Evolutionary conservation across 2,113 vertebrate species (phyloP), one percentile per base, ranked within the genome.

Genomic region (Brachypodius melanocephalos): DNA sequence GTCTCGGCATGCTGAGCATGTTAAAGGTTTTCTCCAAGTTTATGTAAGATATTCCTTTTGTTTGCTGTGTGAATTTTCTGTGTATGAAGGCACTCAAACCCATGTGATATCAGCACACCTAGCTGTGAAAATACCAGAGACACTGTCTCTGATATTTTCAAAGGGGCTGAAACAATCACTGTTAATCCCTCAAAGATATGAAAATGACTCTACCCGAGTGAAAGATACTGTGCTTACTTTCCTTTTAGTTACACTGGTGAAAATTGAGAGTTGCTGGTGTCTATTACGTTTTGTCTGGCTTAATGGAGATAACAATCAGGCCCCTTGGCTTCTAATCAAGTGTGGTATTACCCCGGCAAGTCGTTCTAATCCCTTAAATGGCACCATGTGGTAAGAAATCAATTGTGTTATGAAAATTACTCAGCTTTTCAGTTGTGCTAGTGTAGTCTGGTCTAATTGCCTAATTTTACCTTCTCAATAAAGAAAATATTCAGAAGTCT

Each of bases 311-410:
- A 92, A 80, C 87, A 89, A 3, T 96, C 89, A 91, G 74, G 12
- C 38, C 88, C 51, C 61, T 77, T 94, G 78, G 83, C 89, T 96
- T 97, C 91, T 94, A 97, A 97, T 97, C 92, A 96, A 90, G 87
- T 79, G 94, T 94, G 93, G 74, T 97, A 72, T 87, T 97, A 89
- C 76, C 88, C 86, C 94, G 75, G 83, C 28, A 86, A 95, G 83
- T 87, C 88, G 74, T 80, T 95, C 62, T 95, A 95, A 95, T 95
- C 91, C 80, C 75, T 86, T 95, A 89, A 96, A 93, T 54, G 76
- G 74, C 79, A 90, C 77, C 55, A 71, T 92, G 93, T 79, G 67
- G 31, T 83, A 84, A 85, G 80, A 94, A 95, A 95, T 93, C 88
- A 86, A 82, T 85, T 90, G 88, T 5, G 15, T 78, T 93, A 73